Evolutionary conservation across 2,113 vertebrate genomes (phyloP), one percentile per base, ranked within the genome.

Genomic region (Leucoraja erinaceus): DNA sequence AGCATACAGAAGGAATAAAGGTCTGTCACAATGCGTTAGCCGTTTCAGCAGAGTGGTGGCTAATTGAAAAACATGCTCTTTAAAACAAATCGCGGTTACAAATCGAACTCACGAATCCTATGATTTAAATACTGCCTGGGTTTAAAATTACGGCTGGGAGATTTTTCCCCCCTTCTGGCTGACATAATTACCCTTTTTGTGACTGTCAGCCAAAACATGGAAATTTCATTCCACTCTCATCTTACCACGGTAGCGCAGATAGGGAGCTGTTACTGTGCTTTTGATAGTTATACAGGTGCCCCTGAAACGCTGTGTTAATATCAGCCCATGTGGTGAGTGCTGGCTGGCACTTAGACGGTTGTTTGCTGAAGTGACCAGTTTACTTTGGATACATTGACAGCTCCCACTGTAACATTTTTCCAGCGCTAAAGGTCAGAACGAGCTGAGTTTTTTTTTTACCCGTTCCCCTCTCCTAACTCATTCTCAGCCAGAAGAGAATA

Each of bases 341-440:
- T 93, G 94, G 93, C 94, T 94, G 94, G 95, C 94, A 95, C 95
- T 96, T 96, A 96, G 96, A 96, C 95, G 38, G 95, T 95, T 95
- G 94, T 97, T 97, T 96, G 96, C 95, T 96, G 96, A 97, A 97
- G 96, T 96, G 96, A 96, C 96, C 97, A 94, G 96, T 98, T 98
- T 97, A 97, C 97, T 97, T 91, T 97, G 97, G 98, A 96, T 96
- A 97, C 98, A 98, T 97, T 97, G 97, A 97, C 98, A 98, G 97
- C 96, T 98, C 97, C 97, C 97, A 96, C 97, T 98, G 97, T 98
- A 97, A 99, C 98, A 98, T 98, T 97, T 47, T 97, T 96, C 96
- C 95, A 96, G 96, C 96, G 96, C 98, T 96, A 97, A 97, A 97
- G 98, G 98, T 98, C 98, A 98, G 98, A 97, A 97, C 97, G 96